phyloP scores from a whole-genome alignment of 2,113 vertebrate species.

The Natator depressus region DNA sequence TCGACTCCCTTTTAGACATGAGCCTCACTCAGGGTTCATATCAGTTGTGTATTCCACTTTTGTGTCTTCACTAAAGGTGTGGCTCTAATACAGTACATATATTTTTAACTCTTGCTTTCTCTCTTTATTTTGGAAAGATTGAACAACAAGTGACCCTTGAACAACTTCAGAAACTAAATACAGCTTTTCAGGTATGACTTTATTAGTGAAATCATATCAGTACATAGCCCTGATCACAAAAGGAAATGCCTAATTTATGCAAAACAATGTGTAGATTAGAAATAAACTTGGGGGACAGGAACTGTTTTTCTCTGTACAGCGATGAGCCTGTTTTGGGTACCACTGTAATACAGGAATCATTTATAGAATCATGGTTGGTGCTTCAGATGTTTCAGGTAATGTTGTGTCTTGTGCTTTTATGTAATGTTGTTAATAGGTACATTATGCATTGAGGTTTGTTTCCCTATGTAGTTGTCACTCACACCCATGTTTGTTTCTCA shows the following conservation, averaged over 20 bases:
- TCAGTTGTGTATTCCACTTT: background rate
- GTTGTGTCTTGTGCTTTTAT: background rate
- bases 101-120: conserved; percentile 27
- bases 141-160: conserved; percentile 78
- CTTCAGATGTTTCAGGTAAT: background rate
- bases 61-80: fast-evolving
- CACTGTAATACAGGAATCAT: background rate
- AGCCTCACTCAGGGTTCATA: background rate
- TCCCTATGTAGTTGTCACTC: background rate
- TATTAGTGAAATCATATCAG: background rate
- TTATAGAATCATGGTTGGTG: background rate
- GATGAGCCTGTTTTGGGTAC: background rate
- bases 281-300: background rate
- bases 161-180: conserved; percentile 75
- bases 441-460: background rate
- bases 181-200: conserved; percentile 78
- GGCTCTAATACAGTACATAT: background rate
- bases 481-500: background rate
- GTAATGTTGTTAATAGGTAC: background rate
- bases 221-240: background rate
- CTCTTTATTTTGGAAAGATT: conserved; percentile 58
- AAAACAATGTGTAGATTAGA: background rate
- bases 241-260: background rate
- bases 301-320: background rate
- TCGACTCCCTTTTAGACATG: background rate